Base-by-base conservation (phyloP, 2,888 invertebrate genomes). In the Cheilosia vulpina region DNA sequence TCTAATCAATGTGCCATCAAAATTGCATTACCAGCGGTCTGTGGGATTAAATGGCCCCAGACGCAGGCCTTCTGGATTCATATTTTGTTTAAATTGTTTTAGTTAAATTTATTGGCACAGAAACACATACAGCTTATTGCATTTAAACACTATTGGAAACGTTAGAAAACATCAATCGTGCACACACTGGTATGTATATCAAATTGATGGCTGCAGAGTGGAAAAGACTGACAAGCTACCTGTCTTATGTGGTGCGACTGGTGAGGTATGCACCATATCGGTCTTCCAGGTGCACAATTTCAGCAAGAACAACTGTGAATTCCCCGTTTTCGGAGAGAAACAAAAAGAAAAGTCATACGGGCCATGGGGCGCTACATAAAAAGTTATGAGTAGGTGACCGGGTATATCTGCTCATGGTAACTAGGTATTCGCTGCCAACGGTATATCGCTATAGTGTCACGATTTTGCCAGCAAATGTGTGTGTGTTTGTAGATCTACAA, bases 381-480 rank as follows among this genome's bases (percentile, higher is more conserved):
- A 53, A 65, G 76, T 82, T 82, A 72, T 72, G 82, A 82, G 77
- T 82, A 82, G 82, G 82, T 82, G 82, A 82, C 77, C 82, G 66
- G 72, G 82, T 82, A 77, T 72, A 45, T 31, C 43, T 41, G 7
- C 53, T 41, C 27, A 71, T 69, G 62, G 34, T 21, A 69, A 66
- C 27, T 63, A 47, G 31, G 31, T 31, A 31, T 31, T 31, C 38
- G 38, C 38, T 63, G 19, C 43, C 34, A 75, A 82, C 81, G 81
- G 81, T 82, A 82, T 65, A 82, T 65, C 57, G 60, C 47, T 7
- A 2, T 13, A 34, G 58, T 82, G 77, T 77, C 72, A 77, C 82
- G 77, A 68, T 68, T 38, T 65, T 58, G 52, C 38, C 43, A 45
- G 21, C 5, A 6, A 2, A 52, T 43, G 11, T 17, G 19, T 9